Conservation (phyloP, 2,113 vertebrate species). For the Progne subis region DNA sequence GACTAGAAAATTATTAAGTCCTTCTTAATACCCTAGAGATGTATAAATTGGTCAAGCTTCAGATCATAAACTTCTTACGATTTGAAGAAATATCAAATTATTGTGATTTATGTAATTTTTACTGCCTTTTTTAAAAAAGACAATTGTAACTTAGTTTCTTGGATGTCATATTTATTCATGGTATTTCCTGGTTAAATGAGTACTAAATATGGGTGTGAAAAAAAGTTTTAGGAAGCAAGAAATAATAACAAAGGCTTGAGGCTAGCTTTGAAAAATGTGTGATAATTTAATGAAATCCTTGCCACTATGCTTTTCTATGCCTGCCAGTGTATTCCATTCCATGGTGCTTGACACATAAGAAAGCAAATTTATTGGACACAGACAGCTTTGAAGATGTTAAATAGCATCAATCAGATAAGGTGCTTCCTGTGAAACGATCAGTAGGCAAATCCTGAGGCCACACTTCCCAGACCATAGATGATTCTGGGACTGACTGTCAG, state of each 20-base stretch:
- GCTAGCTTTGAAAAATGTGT: neutral
- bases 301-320: neutral
- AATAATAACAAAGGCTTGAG: neutral
- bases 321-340: neutral
- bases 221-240: neutral
- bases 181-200: neutral
- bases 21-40: neutral
- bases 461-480: neutral
- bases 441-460: neutral
- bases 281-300: neutral
- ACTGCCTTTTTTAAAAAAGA: neutral
- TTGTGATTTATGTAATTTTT: neutral
- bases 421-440: neutral
- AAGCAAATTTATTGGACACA: neutral
- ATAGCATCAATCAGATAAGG: neutral
- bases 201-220: neutral
- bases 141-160: neutral
- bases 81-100: conserved; percentile 17
- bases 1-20: conserved; percentile 1
- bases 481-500: neutral
- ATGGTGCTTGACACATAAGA: neutral
- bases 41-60: neutral
- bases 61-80: neutral
- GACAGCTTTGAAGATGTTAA: neutral
- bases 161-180: neutral